phyloP scores from a whole-genome alignment of 2,113 vertebrate genomes.

The Panurus biarmicus region DNA sequence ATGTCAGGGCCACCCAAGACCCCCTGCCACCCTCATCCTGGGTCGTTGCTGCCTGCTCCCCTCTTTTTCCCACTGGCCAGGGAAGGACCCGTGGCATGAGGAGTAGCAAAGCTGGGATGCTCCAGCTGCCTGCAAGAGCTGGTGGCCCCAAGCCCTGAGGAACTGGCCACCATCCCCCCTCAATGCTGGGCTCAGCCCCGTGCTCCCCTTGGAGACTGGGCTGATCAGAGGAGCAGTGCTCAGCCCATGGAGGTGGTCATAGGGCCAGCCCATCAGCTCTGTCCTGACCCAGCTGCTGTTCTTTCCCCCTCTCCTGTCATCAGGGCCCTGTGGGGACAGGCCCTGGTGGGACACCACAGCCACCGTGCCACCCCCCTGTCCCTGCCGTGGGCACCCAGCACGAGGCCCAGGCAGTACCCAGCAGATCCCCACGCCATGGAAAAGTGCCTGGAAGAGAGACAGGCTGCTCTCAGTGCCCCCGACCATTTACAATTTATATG shows the following conservation, averaged over 20 bases:
- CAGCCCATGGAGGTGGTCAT: fast-evolving
- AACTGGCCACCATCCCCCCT: background rate
- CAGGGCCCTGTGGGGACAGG: background rate
- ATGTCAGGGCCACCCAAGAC: background rate
- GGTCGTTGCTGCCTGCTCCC: background rate
- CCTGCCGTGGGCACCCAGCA: fast-evolving
- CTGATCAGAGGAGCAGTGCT: background rate
- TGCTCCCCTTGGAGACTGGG: background rate
- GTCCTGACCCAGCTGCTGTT: fast-evolving
- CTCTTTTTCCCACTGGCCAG: background rate
- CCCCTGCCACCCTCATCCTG: background rate
- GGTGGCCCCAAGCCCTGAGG: background rate
- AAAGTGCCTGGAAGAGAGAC: background rate
- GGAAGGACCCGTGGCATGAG: background rate
- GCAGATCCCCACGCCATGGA: background rate
- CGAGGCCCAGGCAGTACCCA: fast-evolving
- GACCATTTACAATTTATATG: slow-evolving; percentile 48
- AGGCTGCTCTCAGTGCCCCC: background rate
- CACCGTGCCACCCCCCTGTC: fast-evolving
- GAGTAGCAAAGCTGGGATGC: background rate
- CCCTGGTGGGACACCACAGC: background rate
- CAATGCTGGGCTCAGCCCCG: fast-evolving
- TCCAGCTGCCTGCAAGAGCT: background rate
- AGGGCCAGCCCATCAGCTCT: too few species aligned
- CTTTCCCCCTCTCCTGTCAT: background rate